These are phyloP conservation scores for Fragum sueziense DNA, from an alignment of 2,888 invertebrate genomes.

Conservation along the genomic window DNA sequence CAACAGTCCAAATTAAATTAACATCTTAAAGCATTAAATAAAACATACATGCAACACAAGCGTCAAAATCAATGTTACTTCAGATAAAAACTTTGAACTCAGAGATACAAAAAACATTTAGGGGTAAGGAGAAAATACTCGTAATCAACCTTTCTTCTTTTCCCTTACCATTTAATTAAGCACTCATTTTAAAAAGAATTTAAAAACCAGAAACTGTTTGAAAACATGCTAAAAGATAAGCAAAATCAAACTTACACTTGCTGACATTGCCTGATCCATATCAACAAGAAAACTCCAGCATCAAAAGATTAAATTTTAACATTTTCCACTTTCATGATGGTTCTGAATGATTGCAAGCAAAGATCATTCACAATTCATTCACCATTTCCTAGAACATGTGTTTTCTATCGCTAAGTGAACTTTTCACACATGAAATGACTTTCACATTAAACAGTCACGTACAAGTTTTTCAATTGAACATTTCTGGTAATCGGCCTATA, in stretches of 20 bases:
- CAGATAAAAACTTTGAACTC: too few relatives aligned
- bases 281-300: background rate
- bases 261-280: background rate
- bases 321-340: background rate
- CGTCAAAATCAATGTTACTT: too few relatives aligned
- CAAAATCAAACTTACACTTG: background rate
- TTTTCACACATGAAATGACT: conserved; percentile 8
- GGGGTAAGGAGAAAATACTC: too few relatives aligned
- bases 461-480: background rate
- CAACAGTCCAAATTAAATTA: too few relatives aligned
- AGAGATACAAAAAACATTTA: too few relatives aligned
- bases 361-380: background rate
- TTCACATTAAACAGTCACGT: conserved; percentile 5
- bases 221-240: too few relatives aligned
- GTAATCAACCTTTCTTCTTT: too few relatives aligned
- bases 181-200: too few relatives aligned
- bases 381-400: background rate
- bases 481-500: background rate
- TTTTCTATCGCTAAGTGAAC: conserved; percentile 2
- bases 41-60: too few relatives aligned
- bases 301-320: background rate
- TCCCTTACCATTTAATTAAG: too few relatives aligned
- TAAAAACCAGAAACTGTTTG: too few relatives aligned
- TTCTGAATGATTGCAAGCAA: background rate
- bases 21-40: too few relatives aligned